Evolutionary conservation across 2,797 vertebrate species (phyloP), one percentile per base, ranked within the genome.

Genomic region (Hemitrygon akajei): DNA sequence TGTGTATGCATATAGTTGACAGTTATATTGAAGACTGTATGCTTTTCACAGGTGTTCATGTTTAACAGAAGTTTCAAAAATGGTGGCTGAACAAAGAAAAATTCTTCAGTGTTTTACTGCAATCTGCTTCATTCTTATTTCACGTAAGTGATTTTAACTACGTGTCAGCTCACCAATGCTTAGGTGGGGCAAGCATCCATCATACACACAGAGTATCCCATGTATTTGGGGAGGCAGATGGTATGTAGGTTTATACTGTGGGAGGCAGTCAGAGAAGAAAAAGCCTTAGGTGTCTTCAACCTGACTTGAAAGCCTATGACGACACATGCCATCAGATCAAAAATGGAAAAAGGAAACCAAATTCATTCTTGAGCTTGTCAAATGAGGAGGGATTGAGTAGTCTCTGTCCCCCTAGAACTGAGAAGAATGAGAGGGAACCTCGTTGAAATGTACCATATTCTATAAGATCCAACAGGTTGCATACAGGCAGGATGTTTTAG

Each of bases 81-180:
- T 93, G 91, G 71, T 93, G 37, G 14, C 16, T 16, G 27, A 56
- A 27, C 25, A 58, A 93, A 93, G 22, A 40, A 93, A 76, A 93
- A 76, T 58, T 47, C 91, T 58, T 58, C 91, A 75, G 11, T 75
- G 37, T 76, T 30, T 93, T 18, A 47, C 25, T 27, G 40, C 47
- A 76, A 3, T 93, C 69, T 73, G 25, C 71, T 75, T 56, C 71
- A 93, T 93, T 76, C 12, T 93, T 93, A 56, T 93, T 56, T 7
- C 71, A 93, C 40, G 91, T 93, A 76, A 93, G 91, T 93, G 37
- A n/a, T 30, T 76, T 75, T n/a, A 58, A 93, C 40, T 76, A 4
- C 5, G 9, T 56, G 1, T 92, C 40, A 27, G 18, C 22, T 56
- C 30, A 30, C 34, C 34, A 91, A 1, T 10, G 22, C 71, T 40